phyloP scores from a whole-genome alignment of 1,140 invertebrate species.

The Drosophila kikkawai region DNA sequence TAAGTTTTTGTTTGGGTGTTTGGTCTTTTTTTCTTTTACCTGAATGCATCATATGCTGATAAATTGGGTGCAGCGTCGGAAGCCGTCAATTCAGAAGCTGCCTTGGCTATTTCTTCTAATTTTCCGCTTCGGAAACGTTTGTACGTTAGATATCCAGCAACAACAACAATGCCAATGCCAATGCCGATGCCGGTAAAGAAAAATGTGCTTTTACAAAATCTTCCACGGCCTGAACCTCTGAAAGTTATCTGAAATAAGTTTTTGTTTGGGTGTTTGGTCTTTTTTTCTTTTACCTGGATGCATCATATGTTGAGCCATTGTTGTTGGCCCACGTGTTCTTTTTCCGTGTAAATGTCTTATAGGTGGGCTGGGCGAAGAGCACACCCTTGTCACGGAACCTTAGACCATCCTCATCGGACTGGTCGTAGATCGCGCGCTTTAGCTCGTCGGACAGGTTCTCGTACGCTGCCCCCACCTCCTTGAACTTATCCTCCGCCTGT shows the following conservation, averaged over 20 bases:
- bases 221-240: background rate
- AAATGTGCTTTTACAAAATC: no score
- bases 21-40: no score
- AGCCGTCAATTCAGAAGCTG: background rate
- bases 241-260: background rate
- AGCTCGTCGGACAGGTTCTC: conserved; percentile 64
- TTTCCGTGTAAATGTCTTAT: conserved; percentile 48
- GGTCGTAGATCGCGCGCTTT: conserved; percentile 60
- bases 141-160: background rate
- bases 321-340: no score
- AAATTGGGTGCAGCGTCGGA: background rate
- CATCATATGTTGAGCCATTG: no score
- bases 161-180: background rate
- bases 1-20: no score
- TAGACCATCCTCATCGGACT: conserved; percentile 55
- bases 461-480: conserved; percentile 57
- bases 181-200: no score
- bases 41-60: no score
- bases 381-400: conserved; percentile 11
- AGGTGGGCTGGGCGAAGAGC: conserved; percentile 45
- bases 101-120: no score
- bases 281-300: no score
- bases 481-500: conserved; percentile 56
- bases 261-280: no score
- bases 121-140: background rate